Evolutionary conservation across 2,888 invertebrate species (phyloP).

Genomic region (Masnerella sp.): DNA sequence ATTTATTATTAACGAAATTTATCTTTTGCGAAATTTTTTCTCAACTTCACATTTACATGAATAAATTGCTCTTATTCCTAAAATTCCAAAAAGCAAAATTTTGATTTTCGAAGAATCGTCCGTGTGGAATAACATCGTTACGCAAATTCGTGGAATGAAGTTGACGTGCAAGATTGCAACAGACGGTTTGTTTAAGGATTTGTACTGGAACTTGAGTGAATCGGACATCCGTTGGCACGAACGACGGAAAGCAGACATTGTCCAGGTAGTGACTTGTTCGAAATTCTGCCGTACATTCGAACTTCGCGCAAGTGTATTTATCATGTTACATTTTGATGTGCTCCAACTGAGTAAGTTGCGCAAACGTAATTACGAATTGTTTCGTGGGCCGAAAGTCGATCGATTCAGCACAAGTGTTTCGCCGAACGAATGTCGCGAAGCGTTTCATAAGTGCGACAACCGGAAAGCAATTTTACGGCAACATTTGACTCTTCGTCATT

Average conservation of each 20-base stretch:
- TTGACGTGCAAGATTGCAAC: slow-evolving; percentile 30
- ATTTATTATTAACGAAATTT: too few species aligned
- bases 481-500: too few species aligned
- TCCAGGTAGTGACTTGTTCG: slow-evolving; percentile 35
- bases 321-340: slow-evolving; percentile 37
- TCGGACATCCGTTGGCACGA: slow-evolving; percentile 32
- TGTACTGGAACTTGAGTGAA: slow-evolving; percentile 27
- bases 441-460: too few species aligned
- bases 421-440: not conserved
- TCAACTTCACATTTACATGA: too few species aligned
- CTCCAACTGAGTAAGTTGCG: slow-evolving; percentile 35
- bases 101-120: too few species aligned
- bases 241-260: slow-evolving; percentile 38
- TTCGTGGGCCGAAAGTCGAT: slow-evolving; percentile 25
- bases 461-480: not conserved
- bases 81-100: too few species aligned
- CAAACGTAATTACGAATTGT: slow-evolving; percentile 41
- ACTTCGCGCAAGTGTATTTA: slow-evolving; percentile 43
- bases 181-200: slow-evolving; percentile 29
- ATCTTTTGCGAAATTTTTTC: too few species aligned
- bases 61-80: too few species aligned
- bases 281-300: slow-evolving; percentile 27
- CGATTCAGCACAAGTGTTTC: slow-evolving; percentile 11
- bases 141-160: not conserved
- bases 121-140: not conserved